Conservation (phyloP, 2,888 invertebrate species). For the Enoplolaimus lenunculus region DNA sequence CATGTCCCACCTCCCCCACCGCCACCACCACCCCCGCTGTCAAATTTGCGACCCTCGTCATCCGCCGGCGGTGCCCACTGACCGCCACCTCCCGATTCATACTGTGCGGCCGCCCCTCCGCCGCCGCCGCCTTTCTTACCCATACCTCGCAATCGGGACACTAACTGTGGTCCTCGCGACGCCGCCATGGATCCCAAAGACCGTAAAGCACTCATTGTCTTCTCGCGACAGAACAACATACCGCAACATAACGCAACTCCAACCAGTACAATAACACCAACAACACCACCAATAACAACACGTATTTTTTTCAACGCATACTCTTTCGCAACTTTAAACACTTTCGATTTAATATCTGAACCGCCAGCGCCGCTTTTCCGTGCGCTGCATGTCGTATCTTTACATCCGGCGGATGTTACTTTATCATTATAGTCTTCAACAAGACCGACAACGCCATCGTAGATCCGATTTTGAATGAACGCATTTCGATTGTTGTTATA, state of each 20-base stretch:
- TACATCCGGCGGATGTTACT: background rate
- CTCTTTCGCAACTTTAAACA: background rate
- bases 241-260: background rate
- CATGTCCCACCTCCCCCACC: background rate
- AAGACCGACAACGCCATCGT: background rate
- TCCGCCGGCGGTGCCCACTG: background rate
- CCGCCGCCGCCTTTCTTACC: background rate
- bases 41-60: no score
- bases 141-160: background rate
- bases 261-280: background rate
- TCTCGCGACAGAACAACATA: background rate
- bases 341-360: background rate
- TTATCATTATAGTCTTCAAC: background rate
- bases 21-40: background rate
- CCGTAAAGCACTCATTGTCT: background rate
- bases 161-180: background rate
- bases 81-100: background rate
- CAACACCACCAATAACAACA: background rate
- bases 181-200: background rate
- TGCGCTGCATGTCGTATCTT: background rate
- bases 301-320: background rate
- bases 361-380: background rate
- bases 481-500: background rate
- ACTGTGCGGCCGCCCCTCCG: background rate
- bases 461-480: background rate